These are phyloP conservation scores for Achatina immaculata DNA, from an alignment of 1,140 invertebrate species.

Conservation along the genomic window DNA sequence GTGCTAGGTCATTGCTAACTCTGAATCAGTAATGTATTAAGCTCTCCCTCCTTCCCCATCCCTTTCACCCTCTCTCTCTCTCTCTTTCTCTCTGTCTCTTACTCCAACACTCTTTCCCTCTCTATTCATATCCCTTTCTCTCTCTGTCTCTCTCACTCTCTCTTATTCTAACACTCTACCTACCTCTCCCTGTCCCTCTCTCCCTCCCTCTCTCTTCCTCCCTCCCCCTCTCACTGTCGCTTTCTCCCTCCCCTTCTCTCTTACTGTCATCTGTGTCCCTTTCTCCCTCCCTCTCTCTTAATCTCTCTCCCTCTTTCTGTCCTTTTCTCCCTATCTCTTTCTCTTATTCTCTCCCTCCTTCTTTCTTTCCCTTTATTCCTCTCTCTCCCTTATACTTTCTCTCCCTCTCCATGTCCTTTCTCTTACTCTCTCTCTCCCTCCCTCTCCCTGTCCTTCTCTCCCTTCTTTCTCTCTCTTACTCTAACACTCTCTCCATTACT, in stretches of 20 bases:
- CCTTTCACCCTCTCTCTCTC: conserved; percentile 15
- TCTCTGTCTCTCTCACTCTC: conserved; percentile 4
- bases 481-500: not conserved
- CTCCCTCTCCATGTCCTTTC: not conserved
- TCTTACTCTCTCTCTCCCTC: too few species aligned
- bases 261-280: not conserved
- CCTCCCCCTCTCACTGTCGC: not conserved
- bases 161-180: not conserved
- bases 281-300: conserved; percentile 19
- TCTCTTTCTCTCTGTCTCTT: conserved; percentile 15
- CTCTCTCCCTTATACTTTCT: not conserved
- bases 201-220: conserved; percentile 6
- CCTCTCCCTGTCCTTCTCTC: not conserved
- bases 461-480: conserved; percentile 17
- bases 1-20: too few species aligned
- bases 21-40: not conserved
- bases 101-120: not conserved
- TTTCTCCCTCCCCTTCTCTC: not conserved
- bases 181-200: not conserved
- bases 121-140: not conserved
- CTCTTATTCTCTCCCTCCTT: not conserved
- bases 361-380: not conserved
- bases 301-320: conserved; percentile 14
- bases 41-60: conserved; percentile 1
- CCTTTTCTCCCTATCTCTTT: conserved; percentile 10